These are phyloP conservation scores for Argyresthia albistria DNA, from an alignment of 2,888 invertebrate genomes.

Conservation along the genomic window DNA sequence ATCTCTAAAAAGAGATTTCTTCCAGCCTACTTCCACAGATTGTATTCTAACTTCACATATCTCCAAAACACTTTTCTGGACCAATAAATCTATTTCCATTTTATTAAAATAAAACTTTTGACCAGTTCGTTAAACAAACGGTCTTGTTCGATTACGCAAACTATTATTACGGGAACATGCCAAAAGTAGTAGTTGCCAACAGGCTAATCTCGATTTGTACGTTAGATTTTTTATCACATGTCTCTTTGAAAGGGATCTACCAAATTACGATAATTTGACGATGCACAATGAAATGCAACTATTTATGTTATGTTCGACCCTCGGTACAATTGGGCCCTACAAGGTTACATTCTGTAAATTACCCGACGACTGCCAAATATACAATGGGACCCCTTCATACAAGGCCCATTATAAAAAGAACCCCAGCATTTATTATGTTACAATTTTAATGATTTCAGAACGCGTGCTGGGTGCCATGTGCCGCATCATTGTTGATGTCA, in stretches of 20 bases:
- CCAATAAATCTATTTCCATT: no score
- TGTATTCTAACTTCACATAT: no score
- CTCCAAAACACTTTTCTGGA: no score
- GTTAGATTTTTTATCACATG: background rate
- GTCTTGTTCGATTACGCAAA: no score
- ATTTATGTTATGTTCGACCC: conserved; percentile 35
- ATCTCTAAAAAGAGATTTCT: no score
- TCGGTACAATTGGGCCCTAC: conserved; percentile 22
- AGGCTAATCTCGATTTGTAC: background rate
- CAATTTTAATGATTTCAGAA: conserved; percentile 55
- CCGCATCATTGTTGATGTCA: conserved; percentile 13
- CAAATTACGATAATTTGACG: conserved; percentile 58
- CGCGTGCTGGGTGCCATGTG: conserved; percentile 3
- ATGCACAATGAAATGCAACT: conserved; percentile 47
- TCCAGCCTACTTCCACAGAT: no score
- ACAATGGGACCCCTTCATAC: conserved; percentile 54
- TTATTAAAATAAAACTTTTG: no score
- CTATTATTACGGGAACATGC: no score
- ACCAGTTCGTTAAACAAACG: no score
- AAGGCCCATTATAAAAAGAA: conserved; percentile 53
- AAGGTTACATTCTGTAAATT: conserved; percentile 49
- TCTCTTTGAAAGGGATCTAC: conserved; percentile 31
- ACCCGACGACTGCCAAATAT: conserved; percentile 35
- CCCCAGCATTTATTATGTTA: conserved; percentile 54
- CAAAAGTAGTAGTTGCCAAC: no score